phyloP scores from a whole-genome alignment of 2,113 vertebrate genomes.

The Malurus elegans region DNA sequence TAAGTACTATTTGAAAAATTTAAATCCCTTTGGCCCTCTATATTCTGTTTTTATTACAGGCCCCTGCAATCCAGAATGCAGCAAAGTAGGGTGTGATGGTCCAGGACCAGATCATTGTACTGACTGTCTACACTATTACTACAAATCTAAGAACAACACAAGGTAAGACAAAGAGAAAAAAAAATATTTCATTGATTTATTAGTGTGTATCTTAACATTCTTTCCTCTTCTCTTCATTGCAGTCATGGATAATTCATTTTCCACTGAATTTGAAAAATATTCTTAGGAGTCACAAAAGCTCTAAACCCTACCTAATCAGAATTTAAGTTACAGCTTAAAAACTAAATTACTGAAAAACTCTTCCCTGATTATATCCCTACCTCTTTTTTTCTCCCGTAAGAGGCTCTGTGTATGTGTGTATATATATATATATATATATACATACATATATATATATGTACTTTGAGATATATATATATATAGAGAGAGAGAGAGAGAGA shows the following conservation, averaged over 20 bases:
- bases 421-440: not conserved
- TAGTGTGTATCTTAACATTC: not conserved
- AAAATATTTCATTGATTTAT: not conserved
- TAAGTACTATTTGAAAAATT: not conserved
- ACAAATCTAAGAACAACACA: constrained; percentile 98
- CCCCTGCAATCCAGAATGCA: constrained; percentile 92
- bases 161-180: constrained; percentile 72
- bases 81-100: constrained; percentile 91
- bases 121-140: constrained; percentile 95
- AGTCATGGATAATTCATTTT: not conserved
- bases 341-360: not conserved
- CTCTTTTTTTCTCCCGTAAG: not conserved
- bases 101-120: constrained; percentile 96
- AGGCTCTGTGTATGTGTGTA: not conserved
- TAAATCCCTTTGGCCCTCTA: not conserved
- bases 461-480: too few species aligned
- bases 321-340: not conserved
- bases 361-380: not conserved
- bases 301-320: not conserved
- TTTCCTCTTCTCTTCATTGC: not conserved
- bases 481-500: not conserved
- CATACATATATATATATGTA: not conserved
- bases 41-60: constrained; percentile 72
- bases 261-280: not conserved
- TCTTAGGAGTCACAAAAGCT: not conserved